These are phyloP conservation scores for Idaea aversata DNA, from an alignment of 2,888 invertebrate species.

Conservation along the genomic window DNA sequence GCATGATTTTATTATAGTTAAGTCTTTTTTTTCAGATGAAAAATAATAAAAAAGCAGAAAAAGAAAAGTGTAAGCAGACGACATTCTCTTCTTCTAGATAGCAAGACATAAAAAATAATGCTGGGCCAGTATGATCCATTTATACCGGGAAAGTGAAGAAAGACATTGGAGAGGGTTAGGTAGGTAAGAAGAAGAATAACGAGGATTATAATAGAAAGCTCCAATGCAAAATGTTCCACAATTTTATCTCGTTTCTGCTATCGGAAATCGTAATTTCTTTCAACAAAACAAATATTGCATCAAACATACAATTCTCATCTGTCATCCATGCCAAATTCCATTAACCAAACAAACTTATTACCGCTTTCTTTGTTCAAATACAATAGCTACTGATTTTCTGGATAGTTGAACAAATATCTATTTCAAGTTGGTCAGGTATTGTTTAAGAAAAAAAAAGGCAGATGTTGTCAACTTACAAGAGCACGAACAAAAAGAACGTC, in stretches of 20 bases:
- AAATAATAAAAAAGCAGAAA: too few species aligned
- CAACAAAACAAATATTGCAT: constrained; percentile 38
- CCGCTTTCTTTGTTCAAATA: constrained; percentile 52
- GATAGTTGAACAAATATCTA: constrained; percentile 77
- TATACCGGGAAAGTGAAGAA: too few species aligned
- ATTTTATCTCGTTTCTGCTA: neutral
- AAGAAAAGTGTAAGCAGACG: too few species aligned
- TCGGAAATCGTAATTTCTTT: neutral
- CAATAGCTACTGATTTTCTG: constrained; percentile 75
- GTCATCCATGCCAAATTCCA: constrained; percentile 44
- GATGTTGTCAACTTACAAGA: constrained; percentile 69
- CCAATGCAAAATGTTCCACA: neutral
- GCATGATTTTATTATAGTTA: too few species aligned
- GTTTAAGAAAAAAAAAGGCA: constrained; percentile 62
- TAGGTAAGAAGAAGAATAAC: too few species aligned
- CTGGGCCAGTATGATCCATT: too few species aligned
- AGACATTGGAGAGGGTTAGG: too few species aligned
- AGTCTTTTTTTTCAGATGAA: too few species aligned
- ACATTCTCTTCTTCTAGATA: too few species aligned
- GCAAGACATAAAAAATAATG: too few species aligned
- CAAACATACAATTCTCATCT: constrained; percentile 44
- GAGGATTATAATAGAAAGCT: too few species aligned
- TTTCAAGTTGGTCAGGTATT: constrained; percentile 62
- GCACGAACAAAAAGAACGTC: constrained; percentile 57
- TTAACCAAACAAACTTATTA: constrained; percentile 57